A percentile compares a stretch with the other conserved stretches of the same genome.
phyloP scores from a whole-genome alignment of 1,140 invertebrate genomes.

The Ips nitidus region DNA sequence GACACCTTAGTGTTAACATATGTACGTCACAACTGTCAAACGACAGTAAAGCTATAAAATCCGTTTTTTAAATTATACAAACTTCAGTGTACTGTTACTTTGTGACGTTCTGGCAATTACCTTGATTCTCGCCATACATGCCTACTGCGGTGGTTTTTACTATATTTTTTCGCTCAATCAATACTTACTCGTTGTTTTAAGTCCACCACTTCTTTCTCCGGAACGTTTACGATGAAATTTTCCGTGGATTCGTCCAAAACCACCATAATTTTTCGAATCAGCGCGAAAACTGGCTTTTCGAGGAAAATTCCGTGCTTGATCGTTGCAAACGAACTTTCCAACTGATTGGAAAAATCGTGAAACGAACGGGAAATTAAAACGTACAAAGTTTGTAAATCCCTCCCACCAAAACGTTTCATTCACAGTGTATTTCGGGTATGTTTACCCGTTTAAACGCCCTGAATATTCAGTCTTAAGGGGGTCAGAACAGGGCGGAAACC shows the following conservation, averaged over 20 bases:
- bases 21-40: not conserved
- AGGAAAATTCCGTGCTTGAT: not conserved
- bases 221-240: conserved; percentile 21
- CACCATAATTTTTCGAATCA: conserved; percentile 11
- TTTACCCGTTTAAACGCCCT: not conserved
- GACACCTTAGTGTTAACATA: too few relatives aligned
- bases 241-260: conserved; percentile 19
- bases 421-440: not conserved
- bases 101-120: not conserved
- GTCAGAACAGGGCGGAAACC: not conserved
- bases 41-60: not conserved
- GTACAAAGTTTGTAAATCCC: not conserved
- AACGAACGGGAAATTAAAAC: conserved; percentile 2
- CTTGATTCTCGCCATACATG: not conserved
- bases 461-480: not conserved
- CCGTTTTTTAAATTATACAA: not conserved
- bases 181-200: conserved; percentile 2
- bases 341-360: conserved; percentile 5
- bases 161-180: not conserved
- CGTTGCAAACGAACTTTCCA: not conserved
- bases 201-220: not conserved
- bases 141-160: not conserved
- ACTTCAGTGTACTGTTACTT: not conserved
- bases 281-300: not conserved
- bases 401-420: not conserved